phyloP scores from a whole-genome alignment of 2,797 vertebrate species.

The Eulemur albifrons region DNA sequence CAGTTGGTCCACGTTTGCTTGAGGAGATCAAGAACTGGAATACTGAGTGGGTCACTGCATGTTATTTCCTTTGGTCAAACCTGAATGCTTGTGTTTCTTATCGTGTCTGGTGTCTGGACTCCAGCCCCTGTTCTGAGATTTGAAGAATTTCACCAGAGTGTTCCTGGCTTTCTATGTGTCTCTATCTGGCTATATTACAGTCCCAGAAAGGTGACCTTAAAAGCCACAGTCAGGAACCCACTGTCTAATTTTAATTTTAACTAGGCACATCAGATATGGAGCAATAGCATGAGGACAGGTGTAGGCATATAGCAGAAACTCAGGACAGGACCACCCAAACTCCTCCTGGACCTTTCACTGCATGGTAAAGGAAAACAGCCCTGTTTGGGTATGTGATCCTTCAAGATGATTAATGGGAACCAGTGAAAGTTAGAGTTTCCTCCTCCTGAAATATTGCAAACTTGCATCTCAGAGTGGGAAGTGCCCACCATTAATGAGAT shows the following conservation, averaged over 20 bases:
- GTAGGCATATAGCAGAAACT: not conserved
- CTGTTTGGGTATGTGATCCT: not conserved
- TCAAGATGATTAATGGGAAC: not conserved
- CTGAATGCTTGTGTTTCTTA: not conserved
- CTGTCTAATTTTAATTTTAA: constrained; percentile 3
- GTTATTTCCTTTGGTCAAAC: not conserved
- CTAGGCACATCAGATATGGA: not conserved
- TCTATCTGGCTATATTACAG: not conserved
- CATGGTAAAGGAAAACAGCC: not conserved
- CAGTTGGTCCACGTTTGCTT: not conserved
- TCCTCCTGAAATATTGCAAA: not conserved
- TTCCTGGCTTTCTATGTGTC: not conserved
- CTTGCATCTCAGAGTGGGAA: not conserved
- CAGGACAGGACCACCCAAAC: not conserved
- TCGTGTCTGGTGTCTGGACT: not conserved
- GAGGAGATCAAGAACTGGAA: not conserved
- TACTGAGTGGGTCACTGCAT: not conserved
- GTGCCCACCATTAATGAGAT: not conserved
- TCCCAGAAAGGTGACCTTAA: not conserved
- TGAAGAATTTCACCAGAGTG: not conserved
- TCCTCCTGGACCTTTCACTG: not conserved
- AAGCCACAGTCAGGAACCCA: not conserved
- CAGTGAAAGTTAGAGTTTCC: not conserved
- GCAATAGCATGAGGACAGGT: not conserved
- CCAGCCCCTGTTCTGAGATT: not conserved